Evolutionary conservation across 2,888 invertebrate genomes (phyloP).

Genomic region (Ephialtes manifestator): DNA sequence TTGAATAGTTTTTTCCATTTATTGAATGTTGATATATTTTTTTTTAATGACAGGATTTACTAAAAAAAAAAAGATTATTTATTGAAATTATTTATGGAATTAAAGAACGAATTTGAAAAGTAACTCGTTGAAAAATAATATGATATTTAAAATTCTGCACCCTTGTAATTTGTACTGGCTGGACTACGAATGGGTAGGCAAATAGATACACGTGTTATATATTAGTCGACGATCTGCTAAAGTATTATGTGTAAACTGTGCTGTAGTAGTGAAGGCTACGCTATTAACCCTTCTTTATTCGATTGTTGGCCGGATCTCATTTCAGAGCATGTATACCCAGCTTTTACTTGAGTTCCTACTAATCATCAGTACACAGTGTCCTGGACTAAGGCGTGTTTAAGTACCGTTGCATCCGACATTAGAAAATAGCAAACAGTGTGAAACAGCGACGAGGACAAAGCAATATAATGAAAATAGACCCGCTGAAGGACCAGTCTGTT

Average conservation of each 20-base stretch:
- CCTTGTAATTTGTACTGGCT: neutral
- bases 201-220: neutral
- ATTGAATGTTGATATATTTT: no score
- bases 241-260: neutral
- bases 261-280: neutral
- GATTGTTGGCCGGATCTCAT: neutral
- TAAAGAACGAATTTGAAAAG: neutral
- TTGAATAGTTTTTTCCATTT: no score
- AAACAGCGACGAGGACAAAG: slow-evolving; percentile 6
- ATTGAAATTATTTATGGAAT: neutral
- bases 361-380: slow-evolving; percentile 43
- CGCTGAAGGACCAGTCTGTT: slow-evolving; percentile 16
- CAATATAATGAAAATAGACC: slow-evolving; percentile 66
- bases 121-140: neutral
- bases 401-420: slow-evolving; percentile 16
- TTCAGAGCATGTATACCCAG: slow-evolving; percentile 10
- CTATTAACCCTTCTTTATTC: slow-evolving; percentile 10
- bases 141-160: neutral
- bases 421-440: slow-evolving; percentile 19
- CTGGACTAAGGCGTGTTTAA: slow-evolving; percentile 22
- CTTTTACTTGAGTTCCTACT: slow-evolving; percentile 33
- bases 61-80: neutral
- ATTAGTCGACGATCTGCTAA: neutral
- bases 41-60: no score
- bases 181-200: neutral